Percentiles rank a stretch among this genome's conserved stretches.
These are phyloP conservation scores for Ceratosolen solmsi DNA, from an alignment of 1,140 invertebrate species.

Conservation along the genomic window DNA sequence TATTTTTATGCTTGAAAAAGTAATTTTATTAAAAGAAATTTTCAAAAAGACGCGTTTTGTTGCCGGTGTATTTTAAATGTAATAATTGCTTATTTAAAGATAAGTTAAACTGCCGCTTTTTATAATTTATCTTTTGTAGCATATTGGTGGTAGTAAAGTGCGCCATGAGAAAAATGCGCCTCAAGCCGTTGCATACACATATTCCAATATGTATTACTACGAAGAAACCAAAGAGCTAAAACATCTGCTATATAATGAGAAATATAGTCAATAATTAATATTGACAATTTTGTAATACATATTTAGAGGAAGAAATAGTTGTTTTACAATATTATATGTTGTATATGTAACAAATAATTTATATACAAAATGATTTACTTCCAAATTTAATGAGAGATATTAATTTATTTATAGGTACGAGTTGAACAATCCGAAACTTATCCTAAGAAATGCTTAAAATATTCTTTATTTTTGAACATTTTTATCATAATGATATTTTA, in stretches of 20 bases:
- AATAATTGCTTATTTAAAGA: conserved; percentile 12
- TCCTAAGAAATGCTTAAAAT: too few species aligned
- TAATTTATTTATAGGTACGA: too few species aligned
- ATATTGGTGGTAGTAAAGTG: background rate
- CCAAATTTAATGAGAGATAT: too few species aligned
- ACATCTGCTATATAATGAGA: background rate
- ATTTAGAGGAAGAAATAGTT: too few species aligned
- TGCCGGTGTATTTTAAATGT: background rate
- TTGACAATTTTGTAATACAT: background rate
- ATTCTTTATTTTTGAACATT: too few species aligned
- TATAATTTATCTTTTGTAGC: background rate
- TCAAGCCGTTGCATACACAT: background rate
- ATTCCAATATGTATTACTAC: background rate
- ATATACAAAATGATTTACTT: too few species aligned
- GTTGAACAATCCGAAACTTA: too few species aligned
- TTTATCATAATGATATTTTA: too few species aligned
- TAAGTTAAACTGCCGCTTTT: background rate
- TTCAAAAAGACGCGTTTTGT: background rate
- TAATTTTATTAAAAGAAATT: background rate
- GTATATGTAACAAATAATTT: too few species aligned
- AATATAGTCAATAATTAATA: background rate
- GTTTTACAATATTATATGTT: too few species aligned
- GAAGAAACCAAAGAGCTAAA: background rate
- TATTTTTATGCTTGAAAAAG: background rate
- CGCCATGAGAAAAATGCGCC: background rate